Conservation (phyloP, 2,797 vertebrate species). For the Tragopan temminckii region DNA sequence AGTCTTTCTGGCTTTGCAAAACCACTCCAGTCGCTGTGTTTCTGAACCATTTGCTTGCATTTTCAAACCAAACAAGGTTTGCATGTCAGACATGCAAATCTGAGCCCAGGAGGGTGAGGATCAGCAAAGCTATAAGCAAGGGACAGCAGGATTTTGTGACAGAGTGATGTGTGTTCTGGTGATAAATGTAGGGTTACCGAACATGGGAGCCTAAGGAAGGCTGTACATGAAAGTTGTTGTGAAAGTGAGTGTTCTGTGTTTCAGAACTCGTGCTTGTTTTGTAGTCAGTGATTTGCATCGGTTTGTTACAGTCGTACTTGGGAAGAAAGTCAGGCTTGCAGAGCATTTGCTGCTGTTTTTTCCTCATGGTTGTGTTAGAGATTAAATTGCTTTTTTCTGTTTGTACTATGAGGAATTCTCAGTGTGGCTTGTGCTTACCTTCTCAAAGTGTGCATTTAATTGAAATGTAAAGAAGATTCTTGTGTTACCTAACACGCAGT, state of each 20-base stretch:
- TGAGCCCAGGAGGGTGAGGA: neutral
- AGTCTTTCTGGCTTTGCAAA: neutral
- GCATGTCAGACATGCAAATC: neutral
- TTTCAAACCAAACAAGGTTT: slow-evolving; percentile 39
- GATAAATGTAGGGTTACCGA: neutral
- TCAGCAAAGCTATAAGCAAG: neutral
- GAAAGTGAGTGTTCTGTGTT: neutral
- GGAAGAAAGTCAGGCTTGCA: neutral
- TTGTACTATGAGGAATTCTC: neutral
- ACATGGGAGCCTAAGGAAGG: neutral
- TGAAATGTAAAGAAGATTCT: neutral
- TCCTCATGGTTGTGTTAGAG: fast-evolving
- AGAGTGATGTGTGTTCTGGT: neutral
- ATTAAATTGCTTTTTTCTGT: neutral
- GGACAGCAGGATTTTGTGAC: neutral
- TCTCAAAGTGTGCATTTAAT: neutral
- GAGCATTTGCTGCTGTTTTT: neutral
- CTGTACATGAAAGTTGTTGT: neutral
- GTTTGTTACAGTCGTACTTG: neutral
- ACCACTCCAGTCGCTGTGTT: neutral
- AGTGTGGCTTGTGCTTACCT: neutral
- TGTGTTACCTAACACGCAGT: fast-evolving
- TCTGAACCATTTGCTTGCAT: neutral
- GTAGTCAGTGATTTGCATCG: neutral
- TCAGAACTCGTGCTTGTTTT: neutral